Evolutionary conservation across 1,140 invertebrate species (phyloP).

Genomic region (Apis dorsata): DNA sequence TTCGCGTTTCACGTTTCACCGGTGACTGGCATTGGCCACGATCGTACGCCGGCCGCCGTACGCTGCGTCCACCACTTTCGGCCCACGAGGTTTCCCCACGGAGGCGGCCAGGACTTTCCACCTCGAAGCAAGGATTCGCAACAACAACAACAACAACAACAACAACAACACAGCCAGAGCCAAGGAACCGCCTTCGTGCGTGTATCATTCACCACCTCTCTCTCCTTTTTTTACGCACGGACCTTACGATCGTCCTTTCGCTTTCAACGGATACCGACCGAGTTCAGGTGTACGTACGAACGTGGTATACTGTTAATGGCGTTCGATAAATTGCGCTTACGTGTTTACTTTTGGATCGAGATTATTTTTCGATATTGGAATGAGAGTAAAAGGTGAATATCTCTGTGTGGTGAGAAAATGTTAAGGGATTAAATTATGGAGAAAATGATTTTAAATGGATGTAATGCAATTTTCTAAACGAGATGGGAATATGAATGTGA

Average conservation of each 20-base stretch:
- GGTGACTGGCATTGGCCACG: constrained; percentile 68
- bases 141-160: background rate
- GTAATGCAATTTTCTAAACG: too few relatives aligned
- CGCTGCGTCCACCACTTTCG: constrained; percentile 45
- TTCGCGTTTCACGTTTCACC: constrained; percentile 74
- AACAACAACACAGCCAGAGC: background rate
- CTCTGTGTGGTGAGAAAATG: too few relatives aligned
- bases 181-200: constrained; percentile 50
- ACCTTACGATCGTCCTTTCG: constrained; percentile 62
- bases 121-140: background rate
- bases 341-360: too few relatives aligned
- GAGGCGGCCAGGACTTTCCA: constrained; percentile 20
- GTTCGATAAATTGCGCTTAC: too few relatives aligned
- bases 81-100: constrained; percentile 34
- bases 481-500: too few relatives aligned
- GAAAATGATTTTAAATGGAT: too few relatives aligned
- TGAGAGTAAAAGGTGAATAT: too few relatives aligned
- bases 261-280: constrained; percentile 59
- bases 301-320: too few relatives aligned
- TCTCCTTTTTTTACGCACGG: constrained; percentile 37
- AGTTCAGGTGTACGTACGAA: too few relatives aligned
- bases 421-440: too few relatives aligned
- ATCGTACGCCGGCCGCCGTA: constrained; percentile 8
- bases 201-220: constrained; percentile 45
- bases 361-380: too few relatives aligned